Evolutionary conservation across 2,888 invertebrate species (phyloP).

Genomic region (Phyllotreta striolata): DNA sequence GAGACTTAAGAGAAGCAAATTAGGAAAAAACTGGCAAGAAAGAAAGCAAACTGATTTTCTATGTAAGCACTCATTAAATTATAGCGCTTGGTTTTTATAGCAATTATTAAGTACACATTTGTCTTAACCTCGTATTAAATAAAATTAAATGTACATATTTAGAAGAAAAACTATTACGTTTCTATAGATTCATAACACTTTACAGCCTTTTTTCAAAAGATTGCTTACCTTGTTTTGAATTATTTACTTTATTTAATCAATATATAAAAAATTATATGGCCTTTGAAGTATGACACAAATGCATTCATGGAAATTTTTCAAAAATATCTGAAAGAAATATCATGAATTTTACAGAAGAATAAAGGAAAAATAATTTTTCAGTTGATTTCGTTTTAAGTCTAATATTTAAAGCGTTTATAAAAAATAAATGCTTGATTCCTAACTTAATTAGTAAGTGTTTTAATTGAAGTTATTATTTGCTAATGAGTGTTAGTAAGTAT

Average conservation of each 20-base stretch:
- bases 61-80: slow-evolving; percentile 25
- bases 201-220: slow-evolving; percentile 5
- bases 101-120: slow-evolving; percentile 50
- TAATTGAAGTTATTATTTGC: too few relatives aligned
- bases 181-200: neutral
- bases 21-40: neutral
- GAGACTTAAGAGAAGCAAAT: slow-evolving; percentile 5
- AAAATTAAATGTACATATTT: slow-evolving; percentile 54
- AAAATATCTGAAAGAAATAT: slow-evolving; percentile 1
- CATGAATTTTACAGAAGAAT: slow-evolving; percentile 19
- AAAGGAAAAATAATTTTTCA: slow-evolving; percentile 1
- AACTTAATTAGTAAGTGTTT: too few relatives aligned
- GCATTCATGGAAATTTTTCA: neutral
- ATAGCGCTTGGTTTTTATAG: slow-evolving; percentile 45
- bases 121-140: slow-evolving; percentile 47
- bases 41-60: slow-evolving; percentile 20
- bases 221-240: neutral
- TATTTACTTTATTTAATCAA: too few relatives aligned
- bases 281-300: slow-evolving; percentile 3
- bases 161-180: slow-evolving; percentile 42
- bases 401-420: too few relatives aligned
- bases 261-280: too few relatives aligned
- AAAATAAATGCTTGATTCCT: too few relatives aligned
- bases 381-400: too few relatives aligned
- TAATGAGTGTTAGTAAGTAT: too few relatives aligned